phyloP scores from a whole-genome alignment of 30 jellyfish, hydroid and myxozoan species.

The Hydractinia echinata region DNA sequence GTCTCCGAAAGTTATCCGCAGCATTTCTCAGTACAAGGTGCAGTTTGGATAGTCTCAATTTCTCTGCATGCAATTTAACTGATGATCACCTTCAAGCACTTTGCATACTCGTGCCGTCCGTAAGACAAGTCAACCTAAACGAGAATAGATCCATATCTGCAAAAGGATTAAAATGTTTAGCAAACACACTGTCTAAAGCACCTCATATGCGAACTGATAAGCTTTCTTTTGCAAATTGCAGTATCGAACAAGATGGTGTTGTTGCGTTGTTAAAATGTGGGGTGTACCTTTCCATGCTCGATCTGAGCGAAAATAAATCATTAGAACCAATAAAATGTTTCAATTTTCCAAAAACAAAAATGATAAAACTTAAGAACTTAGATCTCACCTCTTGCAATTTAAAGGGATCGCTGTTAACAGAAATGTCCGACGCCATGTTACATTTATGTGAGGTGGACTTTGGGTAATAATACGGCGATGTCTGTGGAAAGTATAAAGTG shows the following conservation, averaged over 20 bases:
- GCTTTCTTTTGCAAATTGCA: background rate
- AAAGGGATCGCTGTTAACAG: background rate
- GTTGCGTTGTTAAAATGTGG: background rate
- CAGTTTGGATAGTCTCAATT: background rate
- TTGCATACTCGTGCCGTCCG: background rate
- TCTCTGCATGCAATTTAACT: background rate
- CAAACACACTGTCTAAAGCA: background rate
- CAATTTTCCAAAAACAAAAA: background rate
- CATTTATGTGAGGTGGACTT: background rate
- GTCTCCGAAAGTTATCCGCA: background rate
- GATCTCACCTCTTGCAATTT: conserved; percentile 2
- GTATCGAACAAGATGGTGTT: background rate
- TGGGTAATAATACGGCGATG: background rate
- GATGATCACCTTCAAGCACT: background rate
- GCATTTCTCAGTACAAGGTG: background rate
- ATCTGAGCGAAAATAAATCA: background rate
- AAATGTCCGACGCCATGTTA: background rate
- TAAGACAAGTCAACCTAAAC: background rate
- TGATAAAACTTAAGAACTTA: background rate
- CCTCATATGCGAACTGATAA: background rate
- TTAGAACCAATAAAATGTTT: background rate
- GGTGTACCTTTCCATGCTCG: background rate
- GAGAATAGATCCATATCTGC: background rate
- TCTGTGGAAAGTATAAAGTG: background rate
- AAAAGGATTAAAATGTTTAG: background rate